These are phyloP conservation scores for Drosophila littoralis DNA, from an alignment of 1,140 invertebrate genomes.

Conservation along the genomic window DNA sequence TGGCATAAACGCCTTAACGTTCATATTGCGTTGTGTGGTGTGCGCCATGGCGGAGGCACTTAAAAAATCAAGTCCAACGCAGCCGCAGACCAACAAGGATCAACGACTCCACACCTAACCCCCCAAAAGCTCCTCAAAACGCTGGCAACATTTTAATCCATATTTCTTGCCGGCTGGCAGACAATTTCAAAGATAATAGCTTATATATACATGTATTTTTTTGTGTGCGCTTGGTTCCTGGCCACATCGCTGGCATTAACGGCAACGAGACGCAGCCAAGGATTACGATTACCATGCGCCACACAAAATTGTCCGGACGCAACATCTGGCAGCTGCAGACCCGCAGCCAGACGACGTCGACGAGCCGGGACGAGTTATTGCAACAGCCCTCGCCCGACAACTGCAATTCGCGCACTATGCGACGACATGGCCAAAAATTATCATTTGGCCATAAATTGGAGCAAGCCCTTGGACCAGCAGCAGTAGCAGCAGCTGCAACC, in stretches of 20 bases:
- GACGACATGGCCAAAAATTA: slow-evolving; percentile 71
- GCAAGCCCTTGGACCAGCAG: slow-evolving; percentile 49
- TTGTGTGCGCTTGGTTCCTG: slow-evolving; percentile 13
- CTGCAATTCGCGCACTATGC: slow-evolving; percentile 66
- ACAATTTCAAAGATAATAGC: slow-evolving; percentile 81
- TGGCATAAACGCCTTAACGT: slow-evolving; percentile 58
- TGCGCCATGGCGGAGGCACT: slow-evolving; percentile 56
- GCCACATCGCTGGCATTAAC: slow-evolving; percentile 48
- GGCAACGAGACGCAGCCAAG: slow-evolving; percentile 48
- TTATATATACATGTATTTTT: slow-evolving; percentile 42
- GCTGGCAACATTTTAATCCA: slow-evolving; percentile 80
- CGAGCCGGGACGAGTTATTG: slow-evolving; percentile 58
- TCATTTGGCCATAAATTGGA: slow-evolving; percentile 73
- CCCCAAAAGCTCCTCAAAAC: neutral
- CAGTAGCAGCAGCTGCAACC: neutral
- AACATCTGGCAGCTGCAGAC: slow-evolving; percentile 53
- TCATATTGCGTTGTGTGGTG: slow-evolving; percentile 55
- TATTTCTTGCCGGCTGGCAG: slow-evolving; percentile 76
- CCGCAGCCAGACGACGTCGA: slow-evolving; percentile 14
- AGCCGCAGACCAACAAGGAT: slow-evolving; percentile 29
- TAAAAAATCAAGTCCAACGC: slow-evolving; percentile 80
- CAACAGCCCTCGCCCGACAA: slow-evolving; percentile 37
- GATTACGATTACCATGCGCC: slow-evolving; percentile 69
- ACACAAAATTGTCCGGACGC: slow-evolving; percentile 36
- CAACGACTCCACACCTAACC: neutral